These are phyloP conservation scores for Ptiloglossa arizonensis DNA, from an alignment of 1,140 invertebrate genomes.

Conservation along the genomic window DNA sequence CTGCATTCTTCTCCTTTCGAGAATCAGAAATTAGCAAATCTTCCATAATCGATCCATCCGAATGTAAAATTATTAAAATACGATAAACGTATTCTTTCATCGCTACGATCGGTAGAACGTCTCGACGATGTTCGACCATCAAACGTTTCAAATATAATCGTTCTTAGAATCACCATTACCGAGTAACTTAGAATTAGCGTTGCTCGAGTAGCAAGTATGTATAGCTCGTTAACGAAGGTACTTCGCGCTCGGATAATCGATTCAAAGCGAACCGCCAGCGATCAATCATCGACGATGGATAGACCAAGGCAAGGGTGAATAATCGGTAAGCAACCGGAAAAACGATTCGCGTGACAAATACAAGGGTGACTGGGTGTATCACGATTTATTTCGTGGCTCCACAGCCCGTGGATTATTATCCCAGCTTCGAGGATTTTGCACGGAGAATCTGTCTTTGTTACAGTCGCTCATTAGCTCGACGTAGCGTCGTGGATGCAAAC, in stretches of 20 bases:
- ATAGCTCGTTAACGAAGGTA: neutral
- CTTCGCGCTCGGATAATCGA: neutral
- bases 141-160: too few species aligned
- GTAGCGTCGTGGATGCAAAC: too few species aligned
- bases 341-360: neutral
- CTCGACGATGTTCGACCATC: too few species aligned
- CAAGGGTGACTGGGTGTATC: neutral
- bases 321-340: neutral
- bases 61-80: too few species aligned
- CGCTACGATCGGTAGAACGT: too few species aligned
- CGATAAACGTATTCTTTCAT: too few species aligned
- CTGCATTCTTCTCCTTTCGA: too few species aligned
- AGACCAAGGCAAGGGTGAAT: neutral
- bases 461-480: neutral
- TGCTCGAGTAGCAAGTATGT: too few species aligned
- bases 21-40: too few species aligned
- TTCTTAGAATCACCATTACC: too few species aligned
- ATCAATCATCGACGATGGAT: neutral
- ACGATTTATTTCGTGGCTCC: neutral
- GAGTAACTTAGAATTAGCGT: too few species aligned
- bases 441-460: neutral
- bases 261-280: neutral
- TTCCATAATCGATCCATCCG: too few species aligned
- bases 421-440: neutral
- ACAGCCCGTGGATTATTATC: neutral